These are phyloP conservation scores for Maniola jurtina DNA, from an alignment of 1,140 invertebrate species.

Conservation along the genomic window DNA sequence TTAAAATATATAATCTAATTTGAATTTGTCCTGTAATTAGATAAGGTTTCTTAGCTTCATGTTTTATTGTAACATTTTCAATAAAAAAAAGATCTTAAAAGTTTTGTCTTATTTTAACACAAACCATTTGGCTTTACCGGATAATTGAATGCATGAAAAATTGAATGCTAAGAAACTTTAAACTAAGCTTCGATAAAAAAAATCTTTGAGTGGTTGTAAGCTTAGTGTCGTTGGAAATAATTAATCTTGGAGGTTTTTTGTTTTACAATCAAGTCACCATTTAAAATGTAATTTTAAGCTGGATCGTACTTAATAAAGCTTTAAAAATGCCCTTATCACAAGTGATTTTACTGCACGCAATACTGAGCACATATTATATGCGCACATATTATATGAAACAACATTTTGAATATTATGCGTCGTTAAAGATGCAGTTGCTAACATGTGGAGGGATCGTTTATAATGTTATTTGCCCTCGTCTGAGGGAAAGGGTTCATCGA, in stretches of 20 bases:
- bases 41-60: no score
- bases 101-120: no score
- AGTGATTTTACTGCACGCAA: neutral
- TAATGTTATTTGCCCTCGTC: constrained; percentile 27
- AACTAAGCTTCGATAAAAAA: neutral
- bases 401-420: no score
- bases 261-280: neutral
- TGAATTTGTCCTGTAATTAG: no score
- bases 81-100: no score
- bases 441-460: neutral
- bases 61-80: no score
- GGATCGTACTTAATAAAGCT: neutral
- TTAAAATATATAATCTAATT: no score
- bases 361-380: no score
- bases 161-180: no score
- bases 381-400: no score
- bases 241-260: constrained; percentile 25
- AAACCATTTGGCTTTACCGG: no score
- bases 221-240: constrained; percentile 14
- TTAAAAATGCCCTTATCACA: neutral
- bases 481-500: constrained; percentile 36
- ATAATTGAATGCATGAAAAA: no score
- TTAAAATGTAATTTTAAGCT: neutral
- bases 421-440: neutral
- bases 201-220: neutral